Conservation (phyloP, 2,113 vertebrate species). For the Scytalopus superciliaris region DNA sequence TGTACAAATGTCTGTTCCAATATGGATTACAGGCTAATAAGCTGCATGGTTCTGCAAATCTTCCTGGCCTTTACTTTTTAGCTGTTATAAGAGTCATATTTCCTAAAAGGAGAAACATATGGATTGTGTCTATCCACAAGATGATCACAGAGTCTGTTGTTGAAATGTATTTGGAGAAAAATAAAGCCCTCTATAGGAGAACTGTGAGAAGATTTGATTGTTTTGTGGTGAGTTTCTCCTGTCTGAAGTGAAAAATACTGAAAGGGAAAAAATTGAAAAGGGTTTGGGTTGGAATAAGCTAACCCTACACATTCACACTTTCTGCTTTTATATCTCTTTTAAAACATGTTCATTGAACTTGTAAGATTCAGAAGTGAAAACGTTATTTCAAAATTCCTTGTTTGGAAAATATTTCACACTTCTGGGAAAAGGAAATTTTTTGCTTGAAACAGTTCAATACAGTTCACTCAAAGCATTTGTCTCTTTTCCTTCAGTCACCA, state of each 20-base stretch:
- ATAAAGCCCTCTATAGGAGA: background rate
- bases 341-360: background rate
- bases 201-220: background rate
- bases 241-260: background rate
- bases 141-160: conserved; percentile 14
- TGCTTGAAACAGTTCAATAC: background rate
- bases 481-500: background rate
- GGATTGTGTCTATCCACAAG: conserved; percentile 11
- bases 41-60: conserved; percentile 47
- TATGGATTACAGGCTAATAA: conserved; percentile 43
- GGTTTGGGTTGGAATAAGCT: background rate
- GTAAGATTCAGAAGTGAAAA: background rate
- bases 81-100: conserved; percentile 27
- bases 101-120: conserved; percentile 55
- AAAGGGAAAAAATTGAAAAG: background rate
- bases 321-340: background rate
- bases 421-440: background rate
- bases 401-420: background rate
- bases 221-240: background rate
- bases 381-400: background rate
- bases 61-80: conserved; percentile 44
- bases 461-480: background rate
- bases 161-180: background rate
- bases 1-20: conserved; percentile 10
- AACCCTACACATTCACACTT: background rate